A percentile compares a stretch with the other conserved stretches of the same genome.
phyloP scores from a whole-genome alignment of 2,113 vertebrate genomes.

The Hippocampus comes region DNA sequence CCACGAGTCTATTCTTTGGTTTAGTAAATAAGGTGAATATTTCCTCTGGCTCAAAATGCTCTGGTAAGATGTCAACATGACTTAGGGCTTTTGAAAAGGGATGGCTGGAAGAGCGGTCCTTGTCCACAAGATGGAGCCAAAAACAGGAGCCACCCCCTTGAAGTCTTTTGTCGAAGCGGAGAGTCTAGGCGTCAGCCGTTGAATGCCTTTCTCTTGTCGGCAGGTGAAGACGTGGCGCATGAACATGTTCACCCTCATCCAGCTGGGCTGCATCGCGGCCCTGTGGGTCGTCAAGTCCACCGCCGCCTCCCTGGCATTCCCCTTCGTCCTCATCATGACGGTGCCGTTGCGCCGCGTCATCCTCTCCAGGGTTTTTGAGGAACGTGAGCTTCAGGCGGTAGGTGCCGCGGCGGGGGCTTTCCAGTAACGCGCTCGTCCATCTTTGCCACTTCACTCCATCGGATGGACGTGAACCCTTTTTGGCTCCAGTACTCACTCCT shows the following conservation, averaged over 20 bases:
- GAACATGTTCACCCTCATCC: constrained; percentile 95
- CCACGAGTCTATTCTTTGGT: too few species aligned
- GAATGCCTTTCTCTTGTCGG: background rate
- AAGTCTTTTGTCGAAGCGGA: background rate
- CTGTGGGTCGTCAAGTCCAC: constrained; percentile 98
- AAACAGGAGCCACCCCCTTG: background rate
- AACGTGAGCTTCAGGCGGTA: constrained; percentile 94
- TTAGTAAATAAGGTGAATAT: too few species aligned
- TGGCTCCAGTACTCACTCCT: background rate
- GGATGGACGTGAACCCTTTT: constrained; percentile 10
- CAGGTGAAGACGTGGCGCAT: constrained; percentile 98
- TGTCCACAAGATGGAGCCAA: constrained; percentile 70
- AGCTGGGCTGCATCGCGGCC: constrained; percentile 87
- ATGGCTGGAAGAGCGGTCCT: background rate
- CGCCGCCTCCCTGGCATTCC: constrained; percentile 87
- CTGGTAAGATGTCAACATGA: too few species aligned
- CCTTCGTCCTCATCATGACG: constrained; percentile 96
- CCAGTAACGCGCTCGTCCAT: constrained; percentile 18
- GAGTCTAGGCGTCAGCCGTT: background rate
- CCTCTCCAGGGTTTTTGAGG: constrained; percentile 88
- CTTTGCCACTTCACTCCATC: constrained; percentile 10
- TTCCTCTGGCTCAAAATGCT: too few species aligned
- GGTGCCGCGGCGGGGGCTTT: constrained; percentile 56
- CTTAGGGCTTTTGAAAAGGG: background rate
- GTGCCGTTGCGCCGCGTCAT: constrained; percentile 89